These are phyloP conservation scores for Leptoteleia sp. DNA, from an alignment of 1,140 invertebrate genomes.

Conservation along the genomic window DNA sequence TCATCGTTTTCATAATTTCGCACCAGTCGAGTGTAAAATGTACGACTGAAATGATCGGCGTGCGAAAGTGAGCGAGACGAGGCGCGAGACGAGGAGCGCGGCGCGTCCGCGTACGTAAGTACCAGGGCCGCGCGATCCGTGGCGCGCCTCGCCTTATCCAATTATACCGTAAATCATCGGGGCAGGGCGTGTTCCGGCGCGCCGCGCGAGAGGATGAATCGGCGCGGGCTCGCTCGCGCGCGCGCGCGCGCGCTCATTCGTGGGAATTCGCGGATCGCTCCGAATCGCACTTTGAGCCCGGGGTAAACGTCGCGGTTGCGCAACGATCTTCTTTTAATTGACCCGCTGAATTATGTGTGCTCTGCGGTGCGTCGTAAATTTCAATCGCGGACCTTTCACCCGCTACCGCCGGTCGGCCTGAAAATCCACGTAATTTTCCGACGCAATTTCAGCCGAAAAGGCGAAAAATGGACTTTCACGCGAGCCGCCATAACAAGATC, in stretches of 20 bases:
- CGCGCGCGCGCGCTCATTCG: too few relatives aligned
- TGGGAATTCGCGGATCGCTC: conserved; percentile 61
- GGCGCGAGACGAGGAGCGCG: conserved; percentile 8
- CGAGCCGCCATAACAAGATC: conserved; percentile 9
- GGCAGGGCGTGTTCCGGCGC: conserved; percentile 58
- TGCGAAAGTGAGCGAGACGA: conserved; percentile 58
- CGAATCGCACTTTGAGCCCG: not conserved
- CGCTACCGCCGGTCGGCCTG: not conserved
- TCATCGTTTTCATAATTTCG: conserved; percentile 44
- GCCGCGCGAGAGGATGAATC: conserved; percentile 61
- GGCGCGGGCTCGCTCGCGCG: conserved; percentile 54
- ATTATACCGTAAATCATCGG: conserved; percentile 71
- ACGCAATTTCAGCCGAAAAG: not conserved
- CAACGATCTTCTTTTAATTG: conserved; percentile 53
- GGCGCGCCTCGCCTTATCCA: conserved; percentile 65
- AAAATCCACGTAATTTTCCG: not conserved
- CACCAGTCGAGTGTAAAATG: conserved; percentile 43
- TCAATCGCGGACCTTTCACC: too few relatives aligned
- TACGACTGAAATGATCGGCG: conserved; percentile 49
- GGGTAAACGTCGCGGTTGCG: conserved; percentile 23
- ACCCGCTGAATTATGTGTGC: conserved; percentile 16
- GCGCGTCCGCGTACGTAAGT: conserved; percentile 52
- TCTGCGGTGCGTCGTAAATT: too few relatives aligned
- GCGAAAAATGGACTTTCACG: conserved; percentile 15
- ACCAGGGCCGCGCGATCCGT: conserved; percentile 23